Evolutionary conservation across 2,113 vertebrate genomes (phyloP), one percentile per base, ranked within the genome.

Genomic region (Percopsis transmontana): DNA sequence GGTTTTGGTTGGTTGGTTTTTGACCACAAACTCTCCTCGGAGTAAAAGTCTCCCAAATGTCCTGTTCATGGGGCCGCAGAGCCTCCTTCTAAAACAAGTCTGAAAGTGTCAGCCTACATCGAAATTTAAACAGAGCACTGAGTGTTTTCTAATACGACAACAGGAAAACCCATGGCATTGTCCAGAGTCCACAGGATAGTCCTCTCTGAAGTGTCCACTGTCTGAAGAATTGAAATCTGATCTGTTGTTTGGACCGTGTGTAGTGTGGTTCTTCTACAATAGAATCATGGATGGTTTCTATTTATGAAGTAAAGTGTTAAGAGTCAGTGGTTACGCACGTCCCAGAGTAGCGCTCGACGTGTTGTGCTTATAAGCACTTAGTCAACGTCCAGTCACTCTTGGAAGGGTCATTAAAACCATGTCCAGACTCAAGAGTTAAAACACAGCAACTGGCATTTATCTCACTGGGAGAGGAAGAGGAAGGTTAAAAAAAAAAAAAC

Each of bases 261-360:
- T 64, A 54, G 44, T 42, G 54, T 50, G 9, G 21, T 70, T 15
- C 24, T 50, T n/a, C 24, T 21, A 48, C 18, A 62, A 23, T 3
- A 41, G n/a, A 69, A 21, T 8, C 11, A 39, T 60, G 61, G 70
- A 66, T 61, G 53, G 2, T 53, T 68, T 65, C 18, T 13, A 21
- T 41, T 42, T 23, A 62, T 39, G 58, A 18, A 71, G 58, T 62
- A 33, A 38, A n/a, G 58, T 18, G 10, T 56, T 5, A 2, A 21
- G 14, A 52, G 16, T 60, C 27, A 76, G 73, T 81, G 81, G 73
- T 71, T 80, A 69, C 59, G 54, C 77, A 67, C 64, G 70, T 67
- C 54, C 54, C 54, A 39, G 9, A 7, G 24, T 53, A 23, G 50
- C 12, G 18, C 48, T 18, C 45, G 5, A 66, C 20, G 57, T 6